Conservation (phyloP, 1,140 invertebrate genomes). For the Helicoverpa zea region DNA sequence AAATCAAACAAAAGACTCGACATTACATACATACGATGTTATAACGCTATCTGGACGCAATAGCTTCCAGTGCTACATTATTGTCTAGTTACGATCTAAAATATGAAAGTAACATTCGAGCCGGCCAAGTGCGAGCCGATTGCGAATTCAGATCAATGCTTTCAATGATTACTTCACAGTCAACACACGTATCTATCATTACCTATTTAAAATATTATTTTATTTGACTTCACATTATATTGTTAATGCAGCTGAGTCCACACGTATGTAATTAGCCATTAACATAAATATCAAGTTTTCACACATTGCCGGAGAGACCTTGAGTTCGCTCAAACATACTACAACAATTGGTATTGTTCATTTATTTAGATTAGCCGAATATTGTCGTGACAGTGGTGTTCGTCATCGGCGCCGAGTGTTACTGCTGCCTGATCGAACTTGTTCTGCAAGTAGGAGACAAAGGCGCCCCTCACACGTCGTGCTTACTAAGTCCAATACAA, state of each 20-base stretch:
- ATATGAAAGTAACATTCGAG: constrained; percentile 38
- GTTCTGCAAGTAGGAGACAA: too few relatives aligned
- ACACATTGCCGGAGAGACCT: neutral
- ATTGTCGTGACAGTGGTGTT: too few relatives aligned
- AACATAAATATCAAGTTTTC: neutral
- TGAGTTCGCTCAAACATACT: neutral
- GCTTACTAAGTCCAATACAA: too few relatives aligned
- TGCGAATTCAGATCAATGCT: constrained; percentile 29
- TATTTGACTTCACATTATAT: neutral
- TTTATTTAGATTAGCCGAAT: too few relatives aligned
- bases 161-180: constrained; percentile 38
- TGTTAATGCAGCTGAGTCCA: neutral
- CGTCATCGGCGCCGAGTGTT: too few relatives aligned
- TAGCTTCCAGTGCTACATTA: neutral
- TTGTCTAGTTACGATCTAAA: constrained; percentile 36
- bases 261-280: neutral
- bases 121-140: neutral
- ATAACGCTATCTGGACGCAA: neutral
- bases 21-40: neutral
- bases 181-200: constrained; percentile 19
- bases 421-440: too few relatives aligned
- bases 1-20: too few relatives aligned
- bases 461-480: too few relatives aligned
- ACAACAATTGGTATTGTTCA: neutral
- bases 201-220: neutral